Evolutionary conservation across 1,140 invertebrate species (phyloP), one percentile per base, ranked within the genome.

Genomic region (Lasioglossum baleicum): DNA sequence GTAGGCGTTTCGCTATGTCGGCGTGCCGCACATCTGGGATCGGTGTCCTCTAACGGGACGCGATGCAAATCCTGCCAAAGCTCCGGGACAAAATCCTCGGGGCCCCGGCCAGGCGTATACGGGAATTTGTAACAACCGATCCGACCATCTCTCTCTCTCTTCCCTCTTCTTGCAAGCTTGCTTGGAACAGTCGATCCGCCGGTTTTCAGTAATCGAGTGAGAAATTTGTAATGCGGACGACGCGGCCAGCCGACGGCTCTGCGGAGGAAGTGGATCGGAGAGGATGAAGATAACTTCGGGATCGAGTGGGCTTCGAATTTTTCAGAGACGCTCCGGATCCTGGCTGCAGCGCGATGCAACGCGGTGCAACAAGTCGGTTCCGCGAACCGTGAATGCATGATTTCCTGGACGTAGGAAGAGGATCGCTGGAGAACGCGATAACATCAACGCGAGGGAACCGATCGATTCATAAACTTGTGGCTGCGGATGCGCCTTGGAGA

Each of bases 11-110:
- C 40, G 40, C 53, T 48, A 35, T 58, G 66, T n/a, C 22, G 53
- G 42, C 74, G 40, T 15, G 48, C 44, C n/a, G 15, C n/a, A 8
- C 61, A 75, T 75, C 74, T 75, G 74, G 65, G 74, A 75, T 75
- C 74, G 74, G 51, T 68, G 74, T 69, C 42, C 53, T 60, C 65
- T 76, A 76, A 76, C 74, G 74, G 74, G 74, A 76, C 74, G 66
- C 65, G 53, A 76, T 76, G 74, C 66, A 76, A 76, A 76, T 76
- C 44, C 74, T 35, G 74, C 53, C 40, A 69, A 76, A 76, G 65
- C 74, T 69, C 22, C 40, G 53, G 74, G 74, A 76, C 60, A 76
- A 58, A 76, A 58, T 69, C 17, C 51, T 75, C 51, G 51, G n/a
- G 31, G 63, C 7, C 22, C 2, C 5, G 2, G 42, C n/a, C 10